Evolutionary conservation across 2,797 vertebrate species (phyloP).

Genomic region (Siniperca undulata): DNA sequence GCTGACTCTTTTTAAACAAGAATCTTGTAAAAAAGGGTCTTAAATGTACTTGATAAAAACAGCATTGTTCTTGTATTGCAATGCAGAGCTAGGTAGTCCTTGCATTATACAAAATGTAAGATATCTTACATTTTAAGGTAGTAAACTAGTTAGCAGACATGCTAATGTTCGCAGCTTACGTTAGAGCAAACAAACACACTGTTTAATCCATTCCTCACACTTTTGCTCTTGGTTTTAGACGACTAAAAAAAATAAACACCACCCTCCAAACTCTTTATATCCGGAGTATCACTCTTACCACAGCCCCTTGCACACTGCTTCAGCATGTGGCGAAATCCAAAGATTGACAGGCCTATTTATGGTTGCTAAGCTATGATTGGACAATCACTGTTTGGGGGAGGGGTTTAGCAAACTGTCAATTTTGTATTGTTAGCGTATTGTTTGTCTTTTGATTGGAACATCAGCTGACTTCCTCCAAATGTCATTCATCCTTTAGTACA

Average conservation of each 20-base stretch:
- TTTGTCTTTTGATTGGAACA: constrained; percentile 10
- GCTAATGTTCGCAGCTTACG: not conserved
- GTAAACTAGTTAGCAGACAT: not conserved
- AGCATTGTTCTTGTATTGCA: not conserved
- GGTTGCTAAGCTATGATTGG: not conserved
- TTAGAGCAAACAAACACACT: not conserved
- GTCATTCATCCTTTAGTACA: constrained; percentile 1
- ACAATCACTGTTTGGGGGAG: not conserved
- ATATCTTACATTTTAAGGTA: not conserved
- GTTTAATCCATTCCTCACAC: not conserved
- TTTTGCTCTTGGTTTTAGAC: not conserved
- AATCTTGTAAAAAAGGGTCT: not conserved
- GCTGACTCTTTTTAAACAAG: not conserved
- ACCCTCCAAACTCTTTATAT: not conserved
- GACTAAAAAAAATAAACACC: not conserved
- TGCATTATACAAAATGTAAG: not conserved
- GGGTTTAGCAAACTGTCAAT: not conserved
- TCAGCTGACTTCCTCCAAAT: constrained; percentile 13
- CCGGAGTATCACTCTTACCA: not conserved
- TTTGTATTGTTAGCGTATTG: not conserved
- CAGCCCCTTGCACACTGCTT: not conserved
- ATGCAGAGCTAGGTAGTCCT: not conserved
- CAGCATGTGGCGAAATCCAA: not conserved
- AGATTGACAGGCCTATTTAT: not conserved
- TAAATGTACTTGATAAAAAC: not conserved